phyloP scores from a whole-genome alignment of 2,113 vertebrate species.

The Ellobius talpinus region DNA sequence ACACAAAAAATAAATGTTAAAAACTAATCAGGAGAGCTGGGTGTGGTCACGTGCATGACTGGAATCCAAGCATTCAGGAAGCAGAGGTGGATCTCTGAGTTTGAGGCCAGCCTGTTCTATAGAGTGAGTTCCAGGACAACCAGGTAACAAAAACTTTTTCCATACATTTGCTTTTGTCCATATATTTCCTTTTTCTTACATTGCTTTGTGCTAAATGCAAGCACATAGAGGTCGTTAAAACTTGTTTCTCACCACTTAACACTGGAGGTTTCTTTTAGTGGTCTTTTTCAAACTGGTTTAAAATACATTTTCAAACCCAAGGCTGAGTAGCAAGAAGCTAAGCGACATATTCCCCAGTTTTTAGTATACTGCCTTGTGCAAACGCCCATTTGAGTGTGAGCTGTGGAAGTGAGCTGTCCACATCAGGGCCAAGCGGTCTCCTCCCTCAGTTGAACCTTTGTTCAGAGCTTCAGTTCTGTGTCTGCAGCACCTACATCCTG shows the following conservation, averaged over 20 bases:
- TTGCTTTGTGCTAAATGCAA: conserved; percentile 79
- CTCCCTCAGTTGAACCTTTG: neutral
- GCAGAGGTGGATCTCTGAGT: neutral
- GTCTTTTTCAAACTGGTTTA: conserved; percentile 64
- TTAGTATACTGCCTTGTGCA: conserved; percentile 50
- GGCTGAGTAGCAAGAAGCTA: conserved; percentile 71
- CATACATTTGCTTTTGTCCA: neutral
- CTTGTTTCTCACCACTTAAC: conserved; percentile 85
- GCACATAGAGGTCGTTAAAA: conserved; percentile 86
- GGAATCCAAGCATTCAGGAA: too few relatives aligned
- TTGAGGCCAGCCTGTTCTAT: too few relatives aligned
- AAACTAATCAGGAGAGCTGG: neutral
- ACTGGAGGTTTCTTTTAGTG: conserved; percentile 77
- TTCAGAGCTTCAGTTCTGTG: conserved; percentile 55
- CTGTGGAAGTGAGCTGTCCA: neutral
- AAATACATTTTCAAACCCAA: conserved; percentile 66
- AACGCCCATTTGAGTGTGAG: conserved; percentile 61
- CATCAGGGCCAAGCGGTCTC: neutral
- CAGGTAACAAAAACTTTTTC: neutral
- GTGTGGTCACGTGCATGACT: neutral
- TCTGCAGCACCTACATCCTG: conserved; percentile 25
- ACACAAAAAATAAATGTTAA: neutral
- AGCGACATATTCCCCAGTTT: conserved; percentile 66
- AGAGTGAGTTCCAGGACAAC: neutral
- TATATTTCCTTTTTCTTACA: conserved; percentile 77